Evolutionary conservation across 2,113 vertebrate genomes (phyloP), one percentile per base, ranked within the genome.

Genomic region (Beaufortia kweichowensis): DNA sequence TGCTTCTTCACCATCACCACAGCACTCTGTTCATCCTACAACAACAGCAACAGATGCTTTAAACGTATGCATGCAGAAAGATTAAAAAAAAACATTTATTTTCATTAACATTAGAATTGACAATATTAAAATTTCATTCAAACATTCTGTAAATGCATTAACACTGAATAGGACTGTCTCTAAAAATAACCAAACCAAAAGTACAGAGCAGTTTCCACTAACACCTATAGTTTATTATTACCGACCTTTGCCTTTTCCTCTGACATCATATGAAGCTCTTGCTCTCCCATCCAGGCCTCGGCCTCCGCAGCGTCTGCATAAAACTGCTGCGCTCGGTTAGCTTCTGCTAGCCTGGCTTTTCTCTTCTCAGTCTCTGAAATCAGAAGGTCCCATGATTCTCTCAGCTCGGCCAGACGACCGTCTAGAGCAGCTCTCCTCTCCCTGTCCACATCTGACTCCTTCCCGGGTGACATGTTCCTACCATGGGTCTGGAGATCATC

Each of bases 241-340:
- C 80, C 29, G 73, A 97, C 96, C 94, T 96, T 98, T 21, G 95
- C 96, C 76, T 96, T 97, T 85, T 97, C 96, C 78, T 96, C 95
- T 1, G 95, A 93, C 92, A 98, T 95, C 95, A 98, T 97, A 86
- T 98, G 95, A 14, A 98, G 85, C 86, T 97, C 96, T 85, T 97
- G 95, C 79, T 98, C 96, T 1, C 95, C 95, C 96, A 98, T 98
- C 96, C 96, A 98, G 23, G 95, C 95, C 86, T 97, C 95, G 0
- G 95, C 95, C 82, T 96, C 96, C 0, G 95, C 95, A 0, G 92
- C 95, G 9, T 98, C 96, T 0, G 94, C 84, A 69, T 96, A 96
- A 88, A 96, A 97, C 90, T 95, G 95, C 88, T 98, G 96, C 1
- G 95, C 95, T 0, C 91, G 83, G 33, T 93, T 92, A 1, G 95